A percentile compares a stretch with the other conserved stretches of the same genome.
Conservation (phyloP, 2,113 vertebrate species). For the Ivindomyrus marchei region DNA sequence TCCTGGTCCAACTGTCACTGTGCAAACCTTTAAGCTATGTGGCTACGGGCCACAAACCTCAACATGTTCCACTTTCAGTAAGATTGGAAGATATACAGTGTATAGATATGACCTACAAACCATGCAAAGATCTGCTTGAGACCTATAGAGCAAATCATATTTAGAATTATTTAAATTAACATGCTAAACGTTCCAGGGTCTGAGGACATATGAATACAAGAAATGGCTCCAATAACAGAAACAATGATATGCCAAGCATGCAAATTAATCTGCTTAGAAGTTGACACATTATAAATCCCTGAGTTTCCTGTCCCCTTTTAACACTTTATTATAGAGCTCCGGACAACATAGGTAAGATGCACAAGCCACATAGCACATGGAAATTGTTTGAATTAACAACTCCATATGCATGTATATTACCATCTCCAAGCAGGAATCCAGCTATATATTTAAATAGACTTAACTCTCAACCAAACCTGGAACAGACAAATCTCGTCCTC, state of each 20-base stretch:
- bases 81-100: neutral
- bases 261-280: slow-evolving; percentile 22
- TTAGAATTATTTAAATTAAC: slow-evolving; percentile 9
- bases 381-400: neutral
- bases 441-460: neutral
- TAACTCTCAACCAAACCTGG: neutral
- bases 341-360: neutral
- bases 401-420: neutral
- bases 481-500: neutral
- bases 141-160: slow-evolving; percentile 34
- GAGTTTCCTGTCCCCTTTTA: slow-evolving; percentile 40
- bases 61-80: neutral
- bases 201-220: neutral
- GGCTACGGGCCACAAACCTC: neutral
- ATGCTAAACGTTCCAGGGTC: slow-evolving; percentile 5
- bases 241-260: slow-evolving; percentile 34
- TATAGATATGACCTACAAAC: neutral
- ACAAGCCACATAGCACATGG: neutral
- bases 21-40: neutral
- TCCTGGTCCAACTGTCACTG: neutral
- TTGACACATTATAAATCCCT: slow-evolving; percentile 48
- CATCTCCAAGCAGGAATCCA: neutral
- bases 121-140: slow-evolving; percentile 4
- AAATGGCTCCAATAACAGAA: slow-evolving; percentile 27
- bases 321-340: neutral